Percentiles rank a stretch among this genome's conserved stretches.
Evolutionary conservation across 2,113 vertebrate species (phyloP).

Genomic region (Vidua chalybeata): DNA sequence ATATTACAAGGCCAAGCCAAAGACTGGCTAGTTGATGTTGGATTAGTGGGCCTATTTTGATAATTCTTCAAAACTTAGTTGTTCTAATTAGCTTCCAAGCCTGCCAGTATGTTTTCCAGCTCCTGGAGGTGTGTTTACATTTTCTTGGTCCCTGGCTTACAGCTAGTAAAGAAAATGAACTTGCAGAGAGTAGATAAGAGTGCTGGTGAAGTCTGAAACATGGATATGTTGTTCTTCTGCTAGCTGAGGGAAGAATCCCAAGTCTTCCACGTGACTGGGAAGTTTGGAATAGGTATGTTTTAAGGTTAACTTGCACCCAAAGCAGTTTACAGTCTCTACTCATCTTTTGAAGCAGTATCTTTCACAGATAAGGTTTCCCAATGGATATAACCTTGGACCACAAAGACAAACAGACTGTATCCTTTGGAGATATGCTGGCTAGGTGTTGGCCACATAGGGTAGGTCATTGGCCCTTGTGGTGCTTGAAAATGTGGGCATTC

Average conservation of each 20-base stretch:
- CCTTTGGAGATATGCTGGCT: not conserved
- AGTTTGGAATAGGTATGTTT: not conserved
- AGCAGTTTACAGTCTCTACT: not conserved
- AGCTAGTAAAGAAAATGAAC: not conserved
- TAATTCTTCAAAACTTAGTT: not conserved
- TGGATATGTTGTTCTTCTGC: not conserved
- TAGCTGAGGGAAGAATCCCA: not conserved
- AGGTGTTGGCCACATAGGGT: not conserved
- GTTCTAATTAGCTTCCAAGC: not conserved
- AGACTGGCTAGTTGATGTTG: not conserved
- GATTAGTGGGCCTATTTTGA: not conserved
- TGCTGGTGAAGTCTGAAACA: not conserved
- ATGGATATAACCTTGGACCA: slow-evolving; percentile 30
- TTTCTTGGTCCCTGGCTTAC: not conserved
- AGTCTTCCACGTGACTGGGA: not conserved
- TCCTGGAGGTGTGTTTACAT: not conserved
- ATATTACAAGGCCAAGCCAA: not conserved
- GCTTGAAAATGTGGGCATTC: slow-evolving; percentile 16
- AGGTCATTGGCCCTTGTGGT: not conserved
- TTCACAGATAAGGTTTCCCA: slow-evolving; percentile 39
- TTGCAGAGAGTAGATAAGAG: not conserved
- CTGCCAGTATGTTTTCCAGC: not conserved
- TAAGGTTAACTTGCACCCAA: not conserved
- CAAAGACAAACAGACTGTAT: not conserved
- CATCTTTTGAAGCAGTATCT: not conserved